phyloP scores from a whole-genome alignment of 2,113 vertebrate species.

The Oncorhynchus clarkii region DNA sequence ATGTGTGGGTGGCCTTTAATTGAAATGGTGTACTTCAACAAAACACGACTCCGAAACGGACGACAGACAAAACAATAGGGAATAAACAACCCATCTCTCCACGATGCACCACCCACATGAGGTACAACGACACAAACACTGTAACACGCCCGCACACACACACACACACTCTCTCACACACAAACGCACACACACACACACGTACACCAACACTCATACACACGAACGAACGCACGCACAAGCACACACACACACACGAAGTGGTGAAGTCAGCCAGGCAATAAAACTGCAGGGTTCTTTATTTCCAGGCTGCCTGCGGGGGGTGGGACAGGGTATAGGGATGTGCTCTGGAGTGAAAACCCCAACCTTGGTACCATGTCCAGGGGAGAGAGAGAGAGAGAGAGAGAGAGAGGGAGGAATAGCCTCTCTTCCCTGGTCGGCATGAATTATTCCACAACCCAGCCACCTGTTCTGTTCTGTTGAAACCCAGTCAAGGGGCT shows the following conservation, averaged over 20 bases:
- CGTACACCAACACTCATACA: no score
- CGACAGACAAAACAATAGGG: no score
- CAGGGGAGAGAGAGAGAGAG: constrained; percentile 40
- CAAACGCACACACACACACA: no score
- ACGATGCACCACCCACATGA: no score
- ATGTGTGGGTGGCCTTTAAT: constrained; percentile 28
- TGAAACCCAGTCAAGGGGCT: constrained; percentile 60
- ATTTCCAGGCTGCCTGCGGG: neutral
- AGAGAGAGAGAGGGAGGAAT: constrained; percentile 42
- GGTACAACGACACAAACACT: no score
- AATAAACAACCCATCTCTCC: no score
- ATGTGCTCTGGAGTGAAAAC: constrained; percentile 43
- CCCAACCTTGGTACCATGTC: constrained; percentile 34
- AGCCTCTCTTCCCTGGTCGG: neutral
- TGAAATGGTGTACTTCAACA: neutral
- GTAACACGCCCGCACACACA: no score
- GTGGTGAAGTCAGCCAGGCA: neutral
- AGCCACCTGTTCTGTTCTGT: constrained; percentile 49
- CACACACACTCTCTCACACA: no score
- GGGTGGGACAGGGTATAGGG: constrained; percentile 34
- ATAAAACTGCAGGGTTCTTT: neutral
- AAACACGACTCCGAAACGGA: no score
- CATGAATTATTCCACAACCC: constrained; percentile 66
- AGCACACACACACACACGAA: neutral
- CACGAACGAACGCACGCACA: no score